Evolutionary conservation across 2,113 vertebrate species (phyloP).

Genomic region (Channa maculata): DNA sequence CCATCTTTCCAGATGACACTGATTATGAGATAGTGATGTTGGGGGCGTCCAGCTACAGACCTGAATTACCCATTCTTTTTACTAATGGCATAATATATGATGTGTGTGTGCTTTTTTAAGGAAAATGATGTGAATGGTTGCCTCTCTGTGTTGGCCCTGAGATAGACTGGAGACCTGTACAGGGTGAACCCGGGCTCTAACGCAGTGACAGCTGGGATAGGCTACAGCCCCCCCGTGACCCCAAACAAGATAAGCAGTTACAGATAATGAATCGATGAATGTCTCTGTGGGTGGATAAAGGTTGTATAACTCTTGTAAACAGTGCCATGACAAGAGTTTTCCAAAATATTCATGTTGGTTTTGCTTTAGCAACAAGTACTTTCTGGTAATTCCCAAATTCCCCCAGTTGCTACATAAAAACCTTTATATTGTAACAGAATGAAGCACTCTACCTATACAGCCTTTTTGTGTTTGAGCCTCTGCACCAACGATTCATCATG

Average conservation of each 20-base stretch:
- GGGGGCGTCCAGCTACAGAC: neutral
- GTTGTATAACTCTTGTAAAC: neutral
- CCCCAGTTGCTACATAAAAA: neutral
- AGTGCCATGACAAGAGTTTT: neutral
- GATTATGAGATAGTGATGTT: neutral
- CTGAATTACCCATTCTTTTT: constrained; percentile 9
- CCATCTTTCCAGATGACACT: neutral
- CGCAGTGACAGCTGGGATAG: neutral
- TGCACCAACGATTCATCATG: constrained; percentile 10
- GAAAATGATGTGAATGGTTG: neutral
- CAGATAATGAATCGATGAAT: no score
- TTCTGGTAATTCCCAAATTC: neutral
- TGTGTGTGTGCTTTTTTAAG: constrained; percentile 43
- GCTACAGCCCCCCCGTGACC: no score
- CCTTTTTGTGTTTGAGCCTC: neutral
- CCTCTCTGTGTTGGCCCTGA: no score
- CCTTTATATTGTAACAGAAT: constrained; percentile 1
- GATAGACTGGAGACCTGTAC: constrained; percentile 4
- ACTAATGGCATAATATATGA: constrained; percentile 43
- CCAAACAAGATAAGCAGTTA: no score
- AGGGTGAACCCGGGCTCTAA: constrained; percentile 24
- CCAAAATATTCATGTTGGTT: neutral
- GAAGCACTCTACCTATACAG: constrained; percentile 9
- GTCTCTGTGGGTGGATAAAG: neutral
- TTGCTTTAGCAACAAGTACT: neutral